Base-by-base conservation (phyloP, 2,888 invertebrate species). In the Eupsilia transversa region DNA sequence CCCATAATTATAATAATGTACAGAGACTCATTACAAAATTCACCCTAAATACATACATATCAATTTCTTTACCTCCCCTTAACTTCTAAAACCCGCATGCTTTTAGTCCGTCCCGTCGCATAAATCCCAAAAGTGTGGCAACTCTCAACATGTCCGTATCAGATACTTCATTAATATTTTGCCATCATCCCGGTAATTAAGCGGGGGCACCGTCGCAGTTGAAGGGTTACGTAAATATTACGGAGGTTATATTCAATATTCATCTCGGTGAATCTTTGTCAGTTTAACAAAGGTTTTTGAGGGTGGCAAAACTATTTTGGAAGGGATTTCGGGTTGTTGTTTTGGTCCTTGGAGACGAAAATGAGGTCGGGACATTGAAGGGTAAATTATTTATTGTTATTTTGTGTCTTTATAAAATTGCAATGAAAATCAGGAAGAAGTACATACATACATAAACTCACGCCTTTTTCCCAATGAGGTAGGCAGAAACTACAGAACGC, bases 111-210 rank as follows among this genome's bases (percentile, higher is more conserved):
- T 59, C 49, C 74, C 60, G 76, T 72, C 79, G 61, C 56, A 14
- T 33, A 87, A 89, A 84, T 89, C 89, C 90, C 89, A 84, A 89
- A 90, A 92, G 90, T 90, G 85, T 81, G 82, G 83, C 79, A 89
- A 86, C 90, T 91, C 83, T 20, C 69, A 91, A 92, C 92, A 92
- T 91, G 93, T 93, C 93, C 88, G 93, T 92, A 92, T 93, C 92
- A 93, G 93, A 93, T 93, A 92, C 94, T 92, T 93, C 94, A 92
- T 95, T 94, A 95, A 95, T 95, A 95, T 94, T 95, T 94, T 88
- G 91, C 86, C 89, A 90, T 89, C 90, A 92, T 91, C 91, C 89
- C 83, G 83, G 90, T 94, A 94, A 94, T 94, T 93, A 94, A 91
- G 85, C 83, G 89, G 87, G 89, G 80, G 78, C 80, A 79, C 65